A percentile compares a stretch with the other conserved stretches of the same genome.
Conservation (phyloP, 2,888 invertebrate species). For the Gymnosoma rotundatum region DNA sequence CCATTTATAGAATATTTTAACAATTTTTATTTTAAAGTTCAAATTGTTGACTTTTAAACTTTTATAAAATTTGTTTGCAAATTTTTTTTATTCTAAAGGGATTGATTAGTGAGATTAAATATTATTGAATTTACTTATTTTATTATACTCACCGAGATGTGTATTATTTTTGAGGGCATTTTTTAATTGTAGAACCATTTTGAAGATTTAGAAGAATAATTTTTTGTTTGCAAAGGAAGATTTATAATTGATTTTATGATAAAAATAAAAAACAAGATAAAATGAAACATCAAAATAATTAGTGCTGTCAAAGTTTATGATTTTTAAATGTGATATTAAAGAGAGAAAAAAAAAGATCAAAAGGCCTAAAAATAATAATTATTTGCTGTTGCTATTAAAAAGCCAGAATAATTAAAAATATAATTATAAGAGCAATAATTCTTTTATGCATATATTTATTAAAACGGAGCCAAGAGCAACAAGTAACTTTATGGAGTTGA, state of each 20-base stretch:
- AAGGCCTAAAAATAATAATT: slow-evolving; percentile 45
- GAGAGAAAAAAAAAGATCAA: slow-evolving; percentile 10
- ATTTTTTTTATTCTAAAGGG: not conserved
- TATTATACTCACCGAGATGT: slow-evolving; percentile 66
- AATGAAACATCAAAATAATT: slow-evolving; percentile 69
- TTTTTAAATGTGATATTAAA: slow-evolving; percentile 35
- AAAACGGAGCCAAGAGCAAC: slow-evolving; percentile 65
- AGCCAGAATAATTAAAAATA: slow-evolving; percentile 17
- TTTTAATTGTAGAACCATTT: slow-evolving; percentile 67
- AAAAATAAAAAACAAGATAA: slow-evolving; percentile 64
- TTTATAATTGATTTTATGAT: slow-evolving; percentile 65
- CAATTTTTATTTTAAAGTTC: slow-evolving; percentile 10
- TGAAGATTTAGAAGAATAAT: slow-evolving; percentile 65
- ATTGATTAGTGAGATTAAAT: slow-evolving; percentile 33
- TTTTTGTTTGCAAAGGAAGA: slow-evolving; percentile 68
- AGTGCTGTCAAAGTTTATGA: slow-evolving; percentile 62
- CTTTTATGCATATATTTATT: slow-evolving; percentile 67
- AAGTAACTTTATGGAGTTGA: slow-evolving; percentile 67
- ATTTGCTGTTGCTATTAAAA: slow-evolving; percentile 58
- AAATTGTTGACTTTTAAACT: slow-evolving; percentile 13
- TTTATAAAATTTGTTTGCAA: slow-evolving; percentile 5
- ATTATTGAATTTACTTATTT: slow-evolving; percentile 62
- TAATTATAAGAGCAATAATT: slow-evolving; percentile 35
- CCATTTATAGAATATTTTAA: not conserved
- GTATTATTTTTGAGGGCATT: slow-evolving; percentile 54